Conservation (phyloP, 1,140 invertebrate species). For the Cherax quadricarinatus region DNA sequence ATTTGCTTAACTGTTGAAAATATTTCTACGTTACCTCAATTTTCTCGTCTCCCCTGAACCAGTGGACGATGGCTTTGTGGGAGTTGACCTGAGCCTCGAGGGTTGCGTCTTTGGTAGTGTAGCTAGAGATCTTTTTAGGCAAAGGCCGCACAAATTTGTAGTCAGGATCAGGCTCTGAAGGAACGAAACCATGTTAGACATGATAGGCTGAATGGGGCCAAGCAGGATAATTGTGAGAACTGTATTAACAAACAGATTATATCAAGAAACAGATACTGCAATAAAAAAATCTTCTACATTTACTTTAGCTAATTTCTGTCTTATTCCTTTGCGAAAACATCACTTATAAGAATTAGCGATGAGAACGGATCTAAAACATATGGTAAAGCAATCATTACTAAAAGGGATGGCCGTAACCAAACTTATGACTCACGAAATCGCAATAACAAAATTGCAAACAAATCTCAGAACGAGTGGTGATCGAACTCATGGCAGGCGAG, state of each 20-base stretch:
- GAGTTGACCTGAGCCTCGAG: constrained; percentile 96
- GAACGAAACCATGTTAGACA: background rate
- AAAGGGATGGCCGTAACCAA: too few relatives aligned
- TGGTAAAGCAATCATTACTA: too few relatives aligned
- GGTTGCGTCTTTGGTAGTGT: constrained; percentile 90
- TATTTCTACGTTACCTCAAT: constrained; percentile 79
- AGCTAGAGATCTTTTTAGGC: constrained; percentile 91
- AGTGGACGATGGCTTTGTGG: constrained; percentile 93
- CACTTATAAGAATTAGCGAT: too few relatives aligned
- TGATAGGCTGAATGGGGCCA: constrained; percentile 15
- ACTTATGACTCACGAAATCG: too few relatives aligned
- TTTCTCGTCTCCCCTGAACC: constrained; percentile 92
- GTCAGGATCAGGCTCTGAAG: constrained; percentile 92
- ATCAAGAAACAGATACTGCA: background rate
- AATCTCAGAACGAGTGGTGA: too few relatives aligned
- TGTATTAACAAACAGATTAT: background rate
- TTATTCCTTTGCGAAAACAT: too few relatives aligned
- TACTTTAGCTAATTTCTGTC: too few relatives aligned
- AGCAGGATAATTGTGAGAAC: background rate
- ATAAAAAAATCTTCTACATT: background rate
- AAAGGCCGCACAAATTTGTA: constrained; percentile 95
- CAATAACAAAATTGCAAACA: too few relatives aligned
- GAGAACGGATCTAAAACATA: too few relatives aligned
- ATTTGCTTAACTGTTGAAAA: too few relatives aligned
- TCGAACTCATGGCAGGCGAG: too few relatives aligned